phyloP scores from a whole-genome alignment of 2,797 vertebrate species.

The Melanotaenia pygmaea region DNA sequence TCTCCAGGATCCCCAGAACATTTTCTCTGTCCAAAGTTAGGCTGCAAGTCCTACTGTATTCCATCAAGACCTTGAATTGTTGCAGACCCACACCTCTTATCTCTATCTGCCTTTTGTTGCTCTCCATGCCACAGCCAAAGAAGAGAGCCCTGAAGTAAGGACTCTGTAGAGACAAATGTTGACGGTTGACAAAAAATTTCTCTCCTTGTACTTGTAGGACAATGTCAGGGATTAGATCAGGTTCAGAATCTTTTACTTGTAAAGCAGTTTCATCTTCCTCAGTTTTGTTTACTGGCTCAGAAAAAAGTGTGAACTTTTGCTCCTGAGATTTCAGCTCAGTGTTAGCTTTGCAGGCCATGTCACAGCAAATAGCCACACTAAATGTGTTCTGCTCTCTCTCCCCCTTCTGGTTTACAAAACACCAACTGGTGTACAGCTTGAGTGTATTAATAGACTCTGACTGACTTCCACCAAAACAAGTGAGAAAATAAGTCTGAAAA shows the following conservation, averaged over 20 bases:
- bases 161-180: conserved; percentile 83
- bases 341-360: conserved; percentile 70
- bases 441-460: conserved; percentile 72
- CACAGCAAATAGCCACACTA: conserved; percentile 43
- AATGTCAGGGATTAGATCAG: conserved; percentile 73
- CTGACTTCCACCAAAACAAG: conserved; percentile 20
- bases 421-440: conserved; percentile 36
- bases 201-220: conserved; percentile 83
- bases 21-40: conserved; percentile 82
- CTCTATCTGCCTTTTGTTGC: conserved; percentile 78
- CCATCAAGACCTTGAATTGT: conserved; percentile 84
- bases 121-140: conserved; percentile 86
- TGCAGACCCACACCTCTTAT: conserved; percentile 80
- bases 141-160: conserved; percentile 91
- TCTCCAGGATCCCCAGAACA: conserved; percentile 85
- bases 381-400: conserved; percentile 22
- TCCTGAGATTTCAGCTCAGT: conserved; percentile 36
- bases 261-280: conserved; percentile 32
- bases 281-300: conserved; percentile 34
- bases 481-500: conserved; percentile 59
- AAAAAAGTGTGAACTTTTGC: conserved; percentile 2
- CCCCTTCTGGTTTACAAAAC: conserved; percentile 50
- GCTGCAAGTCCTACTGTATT: conserved; percentile 73
- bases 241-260: conserved; percentile 14
- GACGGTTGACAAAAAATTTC: conserved; percentile 86